phyloP scores from a whole-genome alignment of 1,140 invertebrate genomes.

The Drosophila sturtevanti region DNA sequence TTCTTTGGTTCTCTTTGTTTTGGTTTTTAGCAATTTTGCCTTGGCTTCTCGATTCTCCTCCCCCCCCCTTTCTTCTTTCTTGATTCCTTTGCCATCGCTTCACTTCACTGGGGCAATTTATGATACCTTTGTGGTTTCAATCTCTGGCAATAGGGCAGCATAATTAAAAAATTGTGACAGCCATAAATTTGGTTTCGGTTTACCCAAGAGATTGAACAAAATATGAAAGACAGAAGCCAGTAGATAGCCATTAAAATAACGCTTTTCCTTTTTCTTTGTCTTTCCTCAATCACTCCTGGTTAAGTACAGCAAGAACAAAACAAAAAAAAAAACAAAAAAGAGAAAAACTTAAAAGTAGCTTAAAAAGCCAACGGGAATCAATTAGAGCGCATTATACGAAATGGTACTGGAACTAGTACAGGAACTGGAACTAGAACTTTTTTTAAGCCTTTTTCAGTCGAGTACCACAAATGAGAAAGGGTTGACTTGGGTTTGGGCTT shows the following conservation, averaged over 20 bases:
- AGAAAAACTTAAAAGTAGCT: constrained; percentile 38
- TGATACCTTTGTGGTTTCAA: constrained; percentile 79
- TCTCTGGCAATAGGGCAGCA: constrained; percentile 72
- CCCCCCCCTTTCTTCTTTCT: background rate
- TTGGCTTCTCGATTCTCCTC: constrained; percentile 19
- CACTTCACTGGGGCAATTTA: constrained; percentile 59
- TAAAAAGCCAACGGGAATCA: constrained; percentile 63
- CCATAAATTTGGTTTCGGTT: constrained; percentile 62
- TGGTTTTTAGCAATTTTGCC: constrained; percentile 18
- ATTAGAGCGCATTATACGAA: constrained; percentile 66
- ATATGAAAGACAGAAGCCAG: constrained; percentile 10
- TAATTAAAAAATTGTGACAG: constrained; percentile 80
- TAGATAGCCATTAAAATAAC: constrained; percentile 38
- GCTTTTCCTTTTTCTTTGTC: background rate
- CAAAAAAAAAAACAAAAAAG: background rate
- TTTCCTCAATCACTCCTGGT: background rate
- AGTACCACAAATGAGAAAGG: background rate
- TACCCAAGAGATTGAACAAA: constrained; percentile 19
- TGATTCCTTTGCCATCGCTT: background rate
- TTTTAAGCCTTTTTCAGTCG: constrained; percentile 39
- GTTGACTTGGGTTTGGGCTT: background rate
- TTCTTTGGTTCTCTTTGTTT: constrained; percentile 43
- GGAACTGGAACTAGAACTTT: constrained; percentile 25
- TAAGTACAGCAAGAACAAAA: background rate
- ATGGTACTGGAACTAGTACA: background rate